Conservation (phyloP, 2,797 vertebrate species). For the Oophaga sylvatica region DNA sequence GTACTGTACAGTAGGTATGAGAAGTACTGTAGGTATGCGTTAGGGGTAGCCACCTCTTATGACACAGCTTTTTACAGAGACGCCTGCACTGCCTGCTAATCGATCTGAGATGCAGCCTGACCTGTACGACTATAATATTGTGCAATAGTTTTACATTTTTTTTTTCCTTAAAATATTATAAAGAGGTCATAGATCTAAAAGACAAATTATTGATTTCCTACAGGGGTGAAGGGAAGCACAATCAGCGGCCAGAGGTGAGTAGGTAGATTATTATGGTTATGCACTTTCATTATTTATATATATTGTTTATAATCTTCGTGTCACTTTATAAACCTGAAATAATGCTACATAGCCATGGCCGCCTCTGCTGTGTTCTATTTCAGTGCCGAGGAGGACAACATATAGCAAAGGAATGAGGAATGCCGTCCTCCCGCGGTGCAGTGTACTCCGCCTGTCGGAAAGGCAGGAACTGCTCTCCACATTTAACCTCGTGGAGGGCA, state of each 20-base stretch:
- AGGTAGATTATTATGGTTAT: neutral
- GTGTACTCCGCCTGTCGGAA: no score
- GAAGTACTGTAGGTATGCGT: no score
- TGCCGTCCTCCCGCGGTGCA: no score
- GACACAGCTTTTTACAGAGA: neutral
- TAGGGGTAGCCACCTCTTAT: no score
- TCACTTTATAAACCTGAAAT: neutral
- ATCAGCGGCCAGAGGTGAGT: constrained; percentile 4
- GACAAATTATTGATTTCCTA: neutral
- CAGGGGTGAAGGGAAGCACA: constrained; percentile 8
- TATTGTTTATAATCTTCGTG: neutral
- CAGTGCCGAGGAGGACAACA: no score
- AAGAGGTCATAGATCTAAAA: neutral
- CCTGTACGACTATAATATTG: neutral
- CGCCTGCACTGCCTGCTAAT: neutral
- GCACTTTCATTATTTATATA: no score
- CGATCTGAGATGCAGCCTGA: neutral
- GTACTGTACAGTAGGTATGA: no score
- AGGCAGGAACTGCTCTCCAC: no score
- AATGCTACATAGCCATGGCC: no score
- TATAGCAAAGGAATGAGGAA: no score
- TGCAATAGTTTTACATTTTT: neutral
- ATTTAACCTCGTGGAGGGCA: no score
- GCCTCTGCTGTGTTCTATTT: no score
- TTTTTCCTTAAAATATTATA: neutral